Evolutionary conservation across 2,888 invertebrate species (phyloP), one percentile per base, ranked within the genome.

Genomic region (Agriopis marginaria): DNA sequence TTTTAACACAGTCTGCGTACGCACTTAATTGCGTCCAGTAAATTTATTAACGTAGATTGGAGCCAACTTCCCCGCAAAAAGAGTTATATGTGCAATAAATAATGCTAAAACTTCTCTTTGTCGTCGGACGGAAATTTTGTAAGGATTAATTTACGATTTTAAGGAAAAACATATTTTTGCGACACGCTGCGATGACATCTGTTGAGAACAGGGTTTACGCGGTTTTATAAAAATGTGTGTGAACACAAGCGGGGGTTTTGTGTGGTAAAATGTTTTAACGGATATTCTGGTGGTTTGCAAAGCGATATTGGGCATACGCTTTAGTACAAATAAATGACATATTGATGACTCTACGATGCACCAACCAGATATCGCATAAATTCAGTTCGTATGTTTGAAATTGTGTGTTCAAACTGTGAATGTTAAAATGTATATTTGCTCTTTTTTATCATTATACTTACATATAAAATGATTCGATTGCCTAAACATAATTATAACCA

Each of bases 81-180:
- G 86, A 87, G 83, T 87, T 87, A 87, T 86, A 78, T 74, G 63
- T 51, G 79, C 75, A 63, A 82, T 84, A 86, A 86, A 87, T 85
- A 80, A 85, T 80, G 77, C 72, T 76, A 82, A 81, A 83, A 81
- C 74, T 82, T 83, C 76, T 79, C 76, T 75, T 76, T 79, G 75
- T 74, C 69, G 75, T 74, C 63, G 59, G 63, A 17, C 58, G 66
- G 59, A 64, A 66, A 65, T 66, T 67, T 65, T 63, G 71, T 66
- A 54, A 45, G 67, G 68, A 70, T 71, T 76, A 66, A 74, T 74
- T 76, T 68, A 69, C 51, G 71, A 67, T 74, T 72, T 68, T 62
- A 66, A 61, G 71, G 62, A 64, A 72, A 64, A 72, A 73, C 66
- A 58, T 71, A 68, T 60, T 68, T 68, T 66, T 50, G 59, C 66